phyloP scores from a whole-genome alignment of 1,140 invertebrate genomes.

The Drosophila paulistorum region DNA sequence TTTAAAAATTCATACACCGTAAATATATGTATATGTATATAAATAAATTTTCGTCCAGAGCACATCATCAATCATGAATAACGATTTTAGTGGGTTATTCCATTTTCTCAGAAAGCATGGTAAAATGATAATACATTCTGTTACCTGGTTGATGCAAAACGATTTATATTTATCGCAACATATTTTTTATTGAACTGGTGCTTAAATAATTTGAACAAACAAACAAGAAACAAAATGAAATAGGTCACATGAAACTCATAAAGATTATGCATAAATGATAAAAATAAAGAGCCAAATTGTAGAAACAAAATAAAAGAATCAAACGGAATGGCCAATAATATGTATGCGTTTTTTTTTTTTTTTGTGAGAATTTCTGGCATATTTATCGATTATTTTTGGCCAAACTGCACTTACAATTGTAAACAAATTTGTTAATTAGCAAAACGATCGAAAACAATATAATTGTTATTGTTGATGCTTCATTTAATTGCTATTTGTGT shows the following conservation, averaged over 20 bases:
- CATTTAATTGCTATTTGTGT: slow-evolving; percentile 2
- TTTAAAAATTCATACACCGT: slow-evolving; percentile 5
- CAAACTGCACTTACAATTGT: slow-evolving; percentile 17
- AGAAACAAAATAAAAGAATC: slow-evolving; percentile 1
- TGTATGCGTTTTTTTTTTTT: neutral
- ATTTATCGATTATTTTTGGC: neutral
- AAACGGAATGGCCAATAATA: slow-evolving; percentile 1
- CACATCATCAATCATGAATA: slow-evolving; percentile 62
- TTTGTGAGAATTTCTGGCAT: slow-evolving; percentile 17
- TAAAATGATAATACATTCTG: slow-evolving; percentile 24
- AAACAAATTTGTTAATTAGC: slow-evolving; percentile 41
- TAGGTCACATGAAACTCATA: slow-evolving; percentile 34
- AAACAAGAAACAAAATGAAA: slow-evolving; percentile 37
- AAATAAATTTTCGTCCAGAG: neutral
- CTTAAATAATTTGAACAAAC: slow-evolving; percentile 61
- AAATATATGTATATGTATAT: neutral
- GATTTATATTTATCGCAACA: slow-evolving; percentile 26
- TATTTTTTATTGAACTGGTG: slow-evolving; percentile 40
- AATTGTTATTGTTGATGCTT: slow-evolving; percentile 42
- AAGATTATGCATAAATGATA: slow-evolving; percentile 54
- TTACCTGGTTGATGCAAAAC: neutral
- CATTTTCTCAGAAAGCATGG: slow-evolving; percentile 41
- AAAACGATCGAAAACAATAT: slow-evolving; percentile 51
- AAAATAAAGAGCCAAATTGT: slow-evolving; percentile 18
- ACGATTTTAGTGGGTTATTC: slow-evolving; percentile 31